Evolutionary conservation across 2,797 vertebrate species (phyloP), one percentile per base, ranked within the genome.

Genomic region (Sphenodon punctatus): DNA sequence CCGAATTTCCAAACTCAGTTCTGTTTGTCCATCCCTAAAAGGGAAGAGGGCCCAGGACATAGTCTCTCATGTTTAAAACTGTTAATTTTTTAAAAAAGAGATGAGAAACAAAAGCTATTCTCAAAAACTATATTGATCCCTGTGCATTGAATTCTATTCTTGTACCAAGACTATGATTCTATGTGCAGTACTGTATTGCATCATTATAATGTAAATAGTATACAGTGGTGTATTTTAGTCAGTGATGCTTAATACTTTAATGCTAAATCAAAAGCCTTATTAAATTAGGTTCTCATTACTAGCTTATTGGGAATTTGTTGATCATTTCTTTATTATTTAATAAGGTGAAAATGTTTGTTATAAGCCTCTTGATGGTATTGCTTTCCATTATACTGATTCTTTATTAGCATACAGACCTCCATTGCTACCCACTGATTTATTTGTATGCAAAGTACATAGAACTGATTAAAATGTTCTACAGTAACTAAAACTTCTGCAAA

Each of bases 401-500:
- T 85, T 88, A 77, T 77, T 89, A 86, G 71, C 77, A 84, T 63
- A 59, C 88, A 82, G 76, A 84, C 43, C 27, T 85, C 80, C n/a
- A 9, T 83, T 85, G 82, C 76, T 91, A 85, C 48, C 30, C 45
- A 85, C 71, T 58, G 84, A 89, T 91, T 91, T 89, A 91, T 89
- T 92, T 91, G 82, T 74, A 88, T 88, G 72, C 16, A 0, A 84
- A 86, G 79, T 43, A 70, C 89, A 88, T 75, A 84, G 75, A 70
- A 86, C 82, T 90, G 90, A 93, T 82, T 93, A 88, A 93, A 94
- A 92, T 85, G 81, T 77, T 61, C 61, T 73, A 59, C 67, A 78
- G 53, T 85, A 45, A 79, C 67, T 43, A 45, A 85, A 79, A 74
- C 82, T 90, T 64, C 65, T 71, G 89, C 85, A 75, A 84, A 34